Conservation (phyloP, 2,113 vertebrate genomes). For the Syrmaticus mikado region DNA sequence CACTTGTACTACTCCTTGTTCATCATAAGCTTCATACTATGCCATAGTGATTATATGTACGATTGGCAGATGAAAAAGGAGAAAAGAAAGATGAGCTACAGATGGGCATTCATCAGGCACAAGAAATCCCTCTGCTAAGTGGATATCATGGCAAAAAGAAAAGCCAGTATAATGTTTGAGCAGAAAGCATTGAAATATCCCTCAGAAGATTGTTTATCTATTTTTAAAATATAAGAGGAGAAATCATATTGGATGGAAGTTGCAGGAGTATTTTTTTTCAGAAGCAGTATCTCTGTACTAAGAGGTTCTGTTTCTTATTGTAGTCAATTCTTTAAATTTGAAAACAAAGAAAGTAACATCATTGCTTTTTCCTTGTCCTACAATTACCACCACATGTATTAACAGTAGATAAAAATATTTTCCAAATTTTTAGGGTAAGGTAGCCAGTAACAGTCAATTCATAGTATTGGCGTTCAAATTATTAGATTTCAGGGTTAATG, state of each 20-base stretch:
- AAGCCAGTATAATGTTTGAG: background rate
- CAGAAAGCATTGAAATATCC: background rate
- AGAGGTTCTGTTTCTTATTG: background rate
- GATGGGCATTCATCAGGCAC: background rate
- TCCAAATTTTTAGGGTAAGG: background rate
- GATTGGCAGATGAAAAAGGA: background rate
- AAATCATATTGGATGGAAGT: background rate
- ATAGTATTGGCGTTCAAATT: background rate
- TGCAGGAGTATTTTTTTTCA: background rate
- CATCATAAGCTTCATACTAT: background rate
- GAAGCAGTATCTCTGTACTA: background rate
- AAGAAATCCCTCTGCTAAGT: background rate
- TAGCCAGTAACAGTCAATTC: background rate
- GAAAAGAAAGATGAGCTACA: background rate
- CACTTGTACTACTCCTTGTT: background rate
- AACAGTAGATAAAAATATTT: background rate
- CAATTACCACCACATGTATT: too few relatives aligned
- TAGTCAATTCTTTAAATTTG: background rate
- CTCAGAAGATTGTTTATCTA: background rate
- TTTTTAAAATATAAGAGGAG: background rate
- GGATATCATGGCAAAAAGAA: background rate
- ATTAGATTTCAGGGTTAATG: background rate
- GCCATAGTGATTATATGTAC: background rate
- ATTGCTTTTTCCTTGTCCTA: background rate
- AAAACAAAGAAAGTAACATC: too few relatives aligned